A percentile compares a stretch with the other conserved stretches of the same genome.
Conservation (phyloP, 92 coral and sea anemone genomes). For the Paramuricea clavata region DNA sequence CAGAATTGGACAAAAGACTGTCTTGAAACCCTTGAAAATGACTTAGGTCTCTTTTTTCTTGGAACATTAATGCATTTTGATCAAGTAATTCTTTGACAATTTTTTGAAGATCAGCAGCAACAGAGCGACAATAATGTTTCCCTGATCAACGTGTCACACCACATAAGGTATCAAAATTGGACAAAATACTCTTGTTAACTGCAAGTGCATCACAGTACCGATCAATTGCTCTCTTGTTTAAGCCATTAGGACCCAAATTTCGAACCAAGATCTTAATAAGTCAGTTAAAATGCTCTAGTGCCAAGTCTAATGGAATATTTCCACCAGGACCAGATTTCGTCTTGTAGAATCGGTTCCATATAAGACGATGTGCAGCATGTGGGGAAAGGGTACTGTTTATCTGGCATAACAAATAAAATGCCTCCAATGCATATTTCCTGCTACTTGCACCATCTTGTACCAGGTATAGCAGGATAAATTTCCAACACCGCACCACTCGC, state of each 20-base stretch:
- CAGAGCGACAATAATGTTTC: slow-evolving; percentile 16
- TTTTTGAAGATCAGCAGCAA: background rate
- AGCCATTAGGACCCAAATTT: slow-evolving; percentile 28
- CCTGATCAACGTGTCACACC: slow-evolving; percentile 19
- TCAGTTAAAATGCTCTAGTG: slow-evolving; percentile 41
- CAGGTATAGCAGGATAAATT: slow-evolving; percentile 20
- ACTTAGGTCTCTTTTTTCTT: background rate
- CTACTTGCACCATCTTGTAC: slow-evolving; percentile 35
- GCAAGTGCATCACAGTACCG: slow-evolving; percentile 19
- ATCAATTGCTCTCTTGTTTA: slow-evolving; percentile 11
- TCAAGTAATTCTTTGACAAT: slow-evolving; percentile 20
- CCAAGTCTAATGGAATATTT: slow-evolving; percentile 38
- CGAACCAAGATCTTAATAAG: slow-evolving; percentile 19
- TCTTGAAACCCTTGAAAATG: slow-evolving; percentile 23
- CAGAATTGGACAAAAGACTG: slow-evolving; percentile 19
- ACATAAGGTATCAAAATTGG: slow-evolving; percentile 28
- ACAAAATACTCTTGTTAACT: slow-evolving; percentile 10
- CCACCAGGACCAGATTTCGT: slow-evolving; percentile 37
- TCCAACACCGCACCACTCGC: slow-evolving; percentile 27
- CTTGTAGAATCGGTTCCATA: slow-evolving; percentile 32
- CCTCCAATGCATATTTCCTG: slow-evolving; percentile 41
- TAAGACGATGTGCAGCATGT: slow-evolving; percentile 24
- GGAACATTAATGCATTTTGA: background rate
- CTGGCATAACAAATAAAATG: slow-evolving; percentile 34
- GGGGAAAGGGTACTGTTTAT: slow-evolving; percentile 27